Evolutionary conservation across 1,140 invertebrate genomes (phyloP).

Genomic region (Diabrotica virgifera): DNA sequence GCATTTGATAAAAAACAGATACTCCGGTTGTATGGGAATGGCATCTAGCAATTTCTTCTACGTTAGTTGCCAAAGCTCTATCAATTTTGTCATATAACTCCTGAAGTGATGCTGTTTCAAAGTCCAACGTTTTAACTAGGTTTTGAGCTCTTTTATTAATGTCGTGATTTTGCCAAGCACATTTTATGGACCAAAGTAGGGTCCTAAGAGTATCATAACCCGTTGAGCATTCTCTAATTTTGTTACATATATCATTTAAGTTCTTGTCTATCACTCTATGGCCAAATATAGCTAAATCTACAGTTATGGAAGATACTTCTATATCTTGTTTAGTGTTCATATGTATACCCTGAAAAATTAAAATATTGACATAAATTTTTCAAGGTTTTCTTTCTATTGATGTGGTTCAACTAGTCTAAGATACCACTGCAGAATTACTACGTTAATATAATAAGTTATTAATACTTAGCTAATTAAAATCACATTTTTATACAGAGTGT

Average conservation of each 20-base stretch:
- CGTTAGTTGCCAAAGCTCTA: slow-evolving; percentile 21
- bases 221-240: slow-evolving; percentile 50
- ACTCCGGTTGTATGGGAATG: slow-evolving; percentile 49
- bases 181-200: neutral
- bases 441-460: too few relatives aligned
- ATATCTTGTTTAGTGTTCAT: slow-evolving; percentile 22
- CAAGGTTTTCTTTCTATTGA: too few relatives aligned
- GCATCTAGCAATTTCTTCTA: slow-evolving; percentile 34
- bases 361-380: too few relatives aligned
- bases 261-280: slow-evolving; percentile 55
- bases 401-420: too few relatives aligned
- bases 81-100: slow-evolving; percentile 47
- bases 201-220: slow-evolving; percentile 28
- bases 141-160: slow-evolving; percentile 10
- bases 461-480: too few relatives aligned
- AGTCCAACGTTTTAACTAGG: slow-evolving; percentile 17
- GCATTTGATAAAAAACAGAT: slow-evolving; percentile 54
- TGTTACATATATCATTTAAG: slow-evolving; percentile 47
- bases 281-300: slow-evolving; percentile 59
- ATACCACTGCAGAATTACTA: too few relatives aligned
- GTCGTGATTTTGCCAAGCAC: neutral
- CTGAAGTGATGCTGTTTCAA: slow-evolving; percentile 35
- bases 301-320: slow-evolving; percentile 24
- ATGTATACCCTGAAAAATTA: slow-evolving; percentile 23
- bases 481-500: too few relatives aligned